Evolutionary conservation across 2,113 vertebrate genomes (phyloP).

Genomic region (Glareola pratincola): DNA sequence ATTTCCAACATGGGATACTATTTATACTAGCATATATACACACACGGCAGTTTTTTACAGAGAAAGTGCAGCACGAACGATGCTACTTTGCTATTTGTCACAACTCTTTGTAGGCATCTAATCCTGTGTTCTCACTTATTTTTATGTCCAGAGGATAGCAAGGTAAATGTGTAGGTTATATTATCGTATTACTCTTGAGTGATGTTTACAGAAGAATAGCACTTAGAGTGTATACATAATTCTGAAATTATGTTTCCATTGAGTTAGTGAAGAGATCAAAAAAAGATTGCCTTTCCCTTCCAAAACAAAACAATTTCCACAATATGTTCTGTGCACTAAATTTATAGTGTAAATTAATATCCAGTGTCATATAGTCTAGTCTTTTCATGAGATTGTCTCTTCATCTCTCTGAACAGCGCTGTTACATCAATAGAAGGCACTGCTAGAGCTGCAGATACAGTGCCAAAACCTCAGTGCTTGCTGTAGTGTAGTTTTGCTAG

Average conservation of each 20-base stretch:
- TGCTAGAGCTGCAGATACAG: neutral
- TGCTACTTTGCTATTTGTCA: neutral
- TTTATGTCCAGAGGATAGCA: neutral
- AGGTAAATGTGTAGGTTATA: neutral
- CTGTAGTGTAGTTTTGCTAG: neutral
- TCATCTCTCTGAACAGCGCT: neutral
- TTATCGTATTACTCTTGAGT: neutral
- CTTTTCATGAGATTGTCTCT: neutral
- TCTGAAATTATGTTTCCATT: neutral
- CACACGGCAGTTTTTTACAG: neutral
- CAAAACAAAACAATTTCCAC: neutral
- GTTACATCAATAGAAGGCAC: neutral
- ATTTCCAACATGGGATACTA: neutral
- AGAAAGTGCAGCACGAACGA: neutral
- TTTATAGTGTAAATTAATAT: neutral
- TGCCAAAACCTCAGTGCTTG: neutral
- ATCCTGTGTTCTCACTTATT: neutral
- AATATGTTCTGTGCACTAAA: neutral
- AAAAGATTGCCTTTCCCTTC: neutral
- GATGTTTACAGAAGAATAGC: neutral
- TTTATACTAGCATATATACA: neutral
- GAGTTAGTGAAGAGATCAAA: neutral
- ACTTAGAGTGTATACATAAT: neutral
- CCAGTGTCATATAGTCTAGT: neutral
- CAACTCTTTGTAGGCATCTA: neutral